Evolutionary conservation across 1,140 invertebrate species (phyloP), one percentile per base, ranked within the genome.

Genomic region (Temnothorax nylanderi): DNA sequence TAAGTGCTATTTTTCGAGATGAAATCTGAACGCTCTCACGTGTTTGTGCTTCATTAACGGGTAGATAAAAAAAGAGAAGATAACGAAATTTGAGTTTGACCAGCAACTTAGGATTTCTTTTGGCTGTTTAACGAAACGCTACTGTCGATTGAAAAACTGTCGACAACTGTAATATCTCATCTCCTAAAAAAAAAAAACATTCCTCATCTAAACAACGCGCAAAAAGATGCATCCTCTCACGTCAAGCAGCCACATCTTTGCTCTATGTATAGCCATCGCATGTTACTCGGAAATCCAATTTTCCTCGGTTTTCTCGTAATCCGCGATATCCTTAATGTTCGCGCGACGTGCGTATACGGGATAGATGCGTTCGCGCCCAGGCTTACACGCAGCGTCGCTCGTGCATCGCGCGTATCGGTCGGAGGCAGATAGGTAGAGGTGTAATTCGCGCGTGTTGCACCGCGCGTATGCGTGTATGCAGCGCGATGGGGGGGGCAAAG

Each of bases 381-480:
- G 34, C 47, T 51, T 82, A 65, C 82, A 65, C 76, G 75, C 62
- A 41, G 49, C 75, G 49, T 26, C 26, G 26, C 26, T 54, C 41
- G 75, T 32, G n/a, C 85, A 69, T 71, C 5, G 64, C 76, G 41
- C 64, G 44, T 49, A 86, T 51, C 76, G 77, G 47, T 81, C 34
- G 77, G 44, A 72, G 64, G 60, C 13, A 44, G 49, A 81, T 86
- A 80, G 75, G 64, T 49, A 75, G 26, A 26, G 64, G 44, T 84
- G 87, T 76, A 85, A 87, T 60, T 76, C 69, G 75, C 84, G 75
- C 82, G 51, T 74, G 77, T 72, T 87, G 71, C 56, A 62, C 76
- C 64, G 34, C 75, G 18, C 56, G 56, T 84, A 82, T 65, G 69
- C 51, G 75, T 69, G 32, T 85, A 82, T 85, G 41, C 75, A 54